phyloP scores from a whole-genome alignment of 2,888 invertebrate species.

The Pristionchus entomophagus region DNA sequence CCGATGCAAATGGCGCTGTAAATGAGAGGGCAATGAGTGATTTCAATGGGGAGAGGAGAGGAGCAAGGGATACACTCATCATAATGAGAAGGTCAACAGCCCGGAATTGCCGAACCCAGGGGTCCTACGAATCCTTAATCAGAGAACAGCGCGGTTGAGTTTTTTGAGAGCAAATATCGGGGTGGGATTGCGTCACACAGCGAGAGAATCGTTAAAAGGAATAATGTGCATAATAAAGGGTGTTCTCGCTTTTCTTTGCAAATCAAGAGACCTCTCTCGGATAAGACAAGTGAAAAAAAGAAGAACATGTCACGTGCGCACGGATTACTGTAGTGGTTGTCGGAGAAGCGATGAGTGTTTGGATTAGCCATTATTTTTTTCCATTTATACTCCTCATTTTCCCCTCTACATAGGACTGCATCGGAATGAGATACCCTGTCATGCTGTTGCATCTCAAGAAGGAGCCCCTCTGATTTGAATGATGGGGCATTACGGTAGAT shows the following conservation, averaged over 20 bases:
- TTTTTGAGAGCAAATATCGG: slow-evolving; percentile 20
- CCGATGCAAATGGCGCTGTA: slow-evolving; percentile 29
- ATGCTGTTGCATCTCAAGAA: slow-evolving; percentile 23
- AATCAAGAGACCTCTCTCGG: not conserved
- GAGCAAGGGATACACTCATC: too few relatives aligned
- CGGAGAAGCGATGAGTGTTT: not conserved
- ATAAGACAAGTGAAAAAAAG: slow-evolving; percentile 15
- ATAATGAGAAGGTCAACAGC: not conserved
- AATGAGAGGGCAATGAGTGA: slow-evolving; percentile 42
- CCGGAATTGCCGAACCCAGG: too few relatives aligned
- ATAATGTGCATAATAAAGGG: too few relatives aligned
- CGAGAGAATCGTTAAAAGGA: not conserved
- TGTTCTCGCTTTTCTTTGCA: not conserved
- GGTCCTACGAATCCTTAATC: not conserved
- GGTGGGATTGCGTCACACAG: not conserved
- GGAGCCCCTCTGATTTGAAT: slow-evolving; percentile 35
- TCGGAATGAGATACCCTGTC: slow-evolving; percentile 29
- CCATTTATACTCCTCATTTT: not conserved
- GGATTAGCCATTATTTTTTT: slow-evolving; percentile 35
- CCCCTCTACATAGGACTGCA: not conserved
- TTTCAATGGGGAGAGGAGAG: not conserved
- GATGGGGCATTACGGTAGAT: slow-evolving; percentile 24
- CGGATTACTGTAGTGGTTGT: not conserved
- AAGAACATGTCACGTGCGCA: not conserved
- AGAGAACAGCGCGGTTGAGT: not conserved